phyloP scores from a whole-genome alignment of 2,888 invertebrate species.

The Neelides folsomi region DNA sequence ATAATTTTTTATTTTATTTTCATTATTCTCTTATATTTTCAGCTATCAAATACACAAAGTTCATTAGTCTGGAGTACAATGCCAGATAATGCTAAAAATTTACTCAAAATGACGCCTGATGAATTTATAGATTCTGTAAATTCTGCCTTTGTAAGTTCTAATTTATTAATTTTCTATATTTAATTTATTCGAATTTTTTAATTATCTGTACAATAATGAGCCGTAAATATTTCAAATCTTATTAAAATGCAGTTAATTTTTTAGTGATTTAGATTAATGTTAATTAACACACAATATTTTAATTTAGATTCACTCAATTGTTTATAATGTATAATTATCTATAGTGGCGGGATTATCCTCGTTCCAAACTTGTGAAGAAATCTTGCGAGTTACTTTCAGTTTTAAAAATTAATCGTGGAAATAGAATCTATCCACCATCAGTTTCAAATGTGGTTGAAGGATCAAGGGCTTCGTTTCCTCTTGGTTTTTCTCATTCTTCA shows the following conservation, averaged over 20 bases:
- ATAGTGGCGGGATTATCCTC: constrained; percentile 51
- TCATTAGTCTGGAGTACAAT: constrained; percentile 92
- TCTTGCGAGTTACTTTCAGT: constrained; percentile 20
- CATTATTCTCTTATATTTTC: constrained; percentile 27
- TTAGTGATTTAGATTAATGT: no score
- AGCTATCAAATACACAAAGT: constrained; percentile 58
- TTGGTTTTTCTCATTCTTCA: constrained; percentile 79
- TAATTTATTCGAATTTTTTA: neutral
- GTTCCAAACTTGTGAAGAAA: constrained; percentile 32
- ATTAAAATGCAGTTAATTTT: no score
- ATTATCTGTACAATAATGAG: no score
- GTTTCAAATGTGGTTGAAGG: constrained; percentile 36
- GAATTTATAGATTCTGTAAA: constrained; percentile 81
- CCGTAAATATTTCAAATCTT: no score
- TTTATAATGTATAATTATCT: constrained; percentile 12
- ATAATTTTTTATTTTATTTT: neutral
- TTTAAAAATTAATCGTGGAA: constrained; percentile 15
- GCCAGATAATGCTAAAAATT: constrained; percentile 55
- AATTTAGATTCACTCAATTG: constrained; percentile 3
- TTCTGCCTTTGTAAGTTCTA: constrained; percentile 56
- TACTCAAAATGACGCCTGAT: constrained; percentile 56
- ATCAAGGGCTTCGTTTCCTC: constrained; percentile 76
- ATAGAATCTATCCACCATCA: constrained; percentile 26
- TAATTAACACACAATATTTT: neutral
- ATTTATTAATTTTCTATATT: neutral